phyloP scores from a whole-genome alignment of 2,797 vertebrate genomes.

The Halcyon chelicuti region DNA sequence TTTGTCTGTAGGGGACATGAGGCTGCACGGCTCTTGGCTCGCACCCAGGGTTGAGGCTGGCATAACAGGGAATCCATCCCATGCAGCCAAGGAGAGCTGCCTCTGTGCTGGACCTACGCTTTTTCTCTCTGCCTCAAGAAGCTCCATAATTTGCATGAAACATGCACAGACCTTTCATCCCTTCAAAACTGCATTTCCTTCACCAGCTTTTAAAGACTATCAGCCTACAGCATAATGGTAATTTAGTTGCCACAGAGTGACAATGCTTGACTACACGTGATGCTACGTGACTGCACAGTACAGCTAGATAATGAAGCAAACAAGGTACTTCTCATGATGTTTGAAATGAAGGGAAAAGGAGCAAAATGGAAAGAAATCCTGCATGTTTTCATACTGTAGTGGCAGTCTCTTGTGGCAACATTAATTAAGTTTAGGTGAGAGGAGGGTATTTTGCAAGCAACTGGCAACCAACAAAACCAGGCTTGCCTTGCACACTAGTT shows the following conservation, averaged over 20 bases:
- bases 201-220: not conserved
- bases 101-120: not conserved
- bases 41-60: not conserved
- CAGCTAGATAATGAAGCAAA: not conserved
- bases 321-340: not conserved
- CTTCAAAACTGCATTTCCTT: not conserved
- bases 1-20: rapidly evolving
- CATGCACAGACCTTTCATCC: not conserved
- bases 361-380: not conserved
- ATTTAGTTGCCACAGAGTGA: not conserved
- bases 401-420: constrained; percentile 37
- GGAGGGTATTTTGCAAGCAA: constrained; percentile 28
- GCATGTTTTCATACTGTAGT: constrained; percentile 15
- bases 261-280: not conserved
- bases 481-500: constrained; percentile 17
- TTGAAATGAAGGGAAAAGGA: not conserved
- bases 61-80: rapidly evolving
- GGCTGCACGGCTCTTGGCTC: rapidly evolving
- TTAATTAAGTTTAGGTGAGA: constrained; percentile 13
- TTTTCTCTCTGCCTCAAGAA: not conserved
- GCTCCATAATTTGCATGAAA: not conserved
- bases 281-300: not conserved
- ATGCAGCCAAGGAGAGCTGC: not conserved
- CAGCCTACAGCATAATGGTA: not conserved
- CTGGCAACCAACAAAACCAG: not conserved